A percentile compares a stretch with the other conserved stretches of the same genome.
Conservation (phyloP, 2,888 invertebrate genomes). For the Oscheius onirici region DNA sequence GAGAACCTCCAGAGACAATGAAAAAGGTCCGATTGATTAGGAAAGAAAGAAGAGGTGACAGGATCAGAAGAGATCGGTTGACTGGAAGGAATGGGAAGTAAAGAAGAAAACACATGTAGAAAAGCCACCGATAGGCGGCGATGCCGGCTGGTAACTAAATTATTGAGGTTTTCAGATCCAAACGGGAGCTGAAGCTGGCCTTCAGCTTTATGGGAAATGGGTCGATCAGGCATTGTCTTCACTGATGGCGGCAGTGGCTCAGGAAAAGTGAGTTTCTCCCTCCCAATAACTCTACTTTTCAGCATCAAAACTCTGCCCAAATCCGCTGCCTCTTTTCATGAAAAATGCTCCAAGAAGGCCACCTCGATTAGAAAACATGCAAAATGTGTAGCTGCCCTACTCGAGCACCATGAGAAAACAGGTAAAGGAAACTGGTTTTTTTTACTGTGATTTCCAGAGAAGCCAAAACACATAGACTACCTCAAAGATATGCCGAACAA, state of each 20-base stretch:
- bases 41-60: no score
- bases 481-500: not conserved
- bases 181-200: not conserved
- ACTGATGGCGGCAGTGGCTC: not conserved
- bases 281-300: no score
- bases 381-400: not conserved
- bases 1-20: no score
- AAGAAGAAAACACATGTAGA: no score
- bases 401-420: not conserved
- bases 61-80: no score
- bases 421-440: no score
- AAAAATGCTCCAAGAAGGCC: not conserved
- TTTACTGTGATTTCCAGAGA: not conserved
- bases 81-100: no score
- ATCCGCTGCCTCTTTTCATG: not conserved
- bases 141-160: no score
- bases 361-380: not conserved
- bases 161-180: not conserved
- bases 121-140: no score
- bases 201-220: not conserved
- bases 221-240: not conserved
- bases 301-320: not conserved
- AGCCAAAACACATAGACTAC: not conserved
- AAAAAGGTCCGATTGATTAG: no score
- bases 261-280: not conserved